Percentiles rank a stretch among this genome's conserved stretches.
Evolutionary conservation across 1,140 invertebrate species (phyloP).

Genomic region (Papilio machaon): DNA sequence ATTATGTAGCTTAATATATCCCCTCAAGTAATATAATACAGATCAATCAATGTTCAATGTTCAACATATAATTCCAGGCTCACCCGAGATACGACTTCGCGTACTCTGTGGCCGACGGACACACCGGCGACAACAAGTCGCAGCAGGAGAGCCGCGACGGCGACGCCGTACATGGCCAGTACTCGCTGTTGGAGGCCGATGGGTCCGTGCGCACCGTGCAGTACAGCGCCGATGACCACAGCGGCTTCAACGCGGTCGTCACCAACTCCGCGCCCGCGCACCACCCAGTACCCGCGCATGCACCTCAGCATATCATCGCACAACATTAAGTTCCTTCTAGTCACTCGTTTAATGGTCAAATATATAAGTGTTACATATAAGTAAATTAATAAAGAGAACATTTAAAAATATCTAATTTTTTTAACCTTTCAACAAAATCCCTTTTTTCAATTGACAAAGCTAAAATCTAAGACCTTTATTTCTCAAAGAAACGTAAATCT

Average conservation of each 20-base stretch:
- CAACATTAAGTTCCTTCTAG: constrained; percentile 16
- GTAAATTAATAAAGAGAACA: constrained; percentile 6
- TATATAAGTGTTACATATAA: background rate
- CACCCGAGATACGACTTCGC: constrained; percentile 65
- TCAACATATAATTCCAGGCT: constrained; percentile 56
- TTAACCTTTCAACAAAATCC: background rate
- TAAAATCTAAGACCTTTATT: no score
- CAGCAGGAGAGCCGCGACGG: constrained; percentile 82
- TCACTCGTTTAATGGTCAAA: background rate
- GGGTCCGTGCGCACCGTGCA: constrained; percentile 81
- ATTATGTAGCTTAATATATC: background rate
- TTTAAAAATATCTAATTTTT: background rate
- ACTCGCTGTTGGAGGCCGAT: constrained; percentile 81
- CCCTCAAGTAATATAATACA: no score
- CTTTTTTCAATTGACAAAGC: background rate
- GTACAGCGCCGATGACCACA: constrained; percentile 81
- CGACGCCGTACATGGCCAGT: constrained; percentile 81
- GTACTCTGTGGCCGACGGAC: constrained; percentile 79
- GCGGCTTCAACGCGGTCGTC: constrained; percentile 83
- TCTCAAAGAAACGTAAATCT: no score
- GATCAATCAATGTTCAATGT: background rate
- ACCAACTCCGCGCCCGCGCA: constrained; percentile 71
- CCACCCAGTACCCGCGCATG: constrained; percentile 26
- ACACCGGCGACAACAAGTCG: constrained; percentile 81
- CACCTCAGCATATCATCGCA: constrained; percentile 9